phyloP scores from a whole-genome alignment of 2,797 vertebrate genomes.

The Falco columbarius region DNA sequence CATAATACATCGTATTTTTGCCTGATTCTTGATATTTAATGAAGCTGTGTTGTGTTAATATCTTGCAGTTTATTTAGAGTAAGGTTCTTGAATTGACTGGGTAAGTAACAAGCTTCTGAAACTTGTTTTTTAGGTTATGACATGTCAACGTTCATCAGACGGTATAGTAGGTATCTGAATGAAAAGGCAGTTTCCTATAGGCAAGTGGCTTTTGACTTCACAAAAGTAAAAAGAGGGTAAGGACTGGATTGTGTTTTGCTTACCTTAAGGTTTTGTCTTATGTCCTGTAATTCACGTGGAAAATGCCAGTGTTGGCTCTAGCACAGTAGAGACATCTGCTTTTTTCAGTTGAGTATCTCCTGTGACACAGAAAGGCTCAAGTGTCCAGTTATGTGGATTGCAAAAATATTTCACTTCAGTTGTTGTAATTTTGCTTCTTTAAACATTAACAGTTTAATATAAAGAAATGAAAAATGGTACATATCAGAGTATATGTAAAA shows the following conservation, averaged over 20 bases:
- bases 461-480: neutral
- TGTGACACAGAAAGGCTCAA: neutral
- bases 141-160: constrained; percentile 98
- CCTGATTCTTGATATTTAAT: neutral
- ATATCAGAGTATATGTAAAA: neutral
- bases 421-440: neutral
- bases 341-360: neutral
- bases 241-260: constrained; percentile 15
- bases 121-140: constrained; percentile 87
- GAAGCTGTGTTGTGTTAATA: neutral
- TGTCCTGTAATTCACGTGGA: neutral
- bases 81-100: neutral
- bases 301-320: neutral
- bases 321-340: neutral
- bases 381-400: neutral
- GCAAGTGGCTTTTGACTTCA: constrained; percentile 99
- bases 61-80: neutral
- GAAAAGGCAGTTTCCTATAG: constrained; percentile 99
- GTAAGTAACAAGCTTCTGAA: constrained; percentile 3
- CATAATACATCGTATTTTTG: neutral
- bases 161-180: constrained; percentile 98
- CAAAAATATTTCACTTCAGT: neutral
- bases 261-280: neutral
- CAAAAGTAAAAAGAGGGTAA: constrained; percentile 99
- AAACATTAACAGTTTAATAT: neutral